These are phyloP conservation scores for Drosophila sturtevanti DNA, from an alignment of 1,140 invertebrate genomes.

Conservation along the genomic window DNA sequence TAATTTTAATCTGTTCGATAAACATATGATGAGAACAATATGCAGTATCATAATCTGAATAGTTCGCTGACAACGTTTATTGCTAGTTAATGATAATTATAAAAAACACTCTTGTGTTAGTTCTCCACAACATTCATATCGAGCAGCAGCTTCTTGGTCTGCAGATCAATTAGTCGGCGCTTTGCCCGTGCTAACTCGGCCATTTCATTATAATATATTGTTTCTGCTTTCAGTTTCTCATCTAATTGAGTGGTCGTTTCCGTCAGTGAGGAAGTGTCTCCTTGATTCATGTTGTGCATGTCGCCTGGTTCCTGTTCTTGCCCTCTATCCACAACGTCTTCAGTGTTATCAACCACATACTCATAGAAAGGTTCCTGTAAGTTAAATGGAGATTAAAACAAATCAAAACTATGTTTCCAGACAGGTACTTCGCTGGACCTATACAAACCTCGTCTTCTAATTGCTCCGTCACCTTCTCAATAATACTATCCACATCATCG, in stretches of 20 bases:
- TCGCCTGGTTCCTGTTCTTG: constrained; percentile 47
- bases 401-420: neutral
- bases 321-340: constrained; percentile 39
- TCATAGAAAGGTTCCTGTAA: constrained; percentile 69
- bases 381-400: constrained; percentile 38
- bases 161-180: constrained; percentile 64
- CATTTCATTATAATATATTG: constrained; percentile 79
- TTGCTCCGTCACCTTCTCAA: constrained; percentile 67
- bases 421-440: neutral
- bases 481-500: constrained; percentile 70
- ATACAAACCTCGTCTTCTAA: constrained; percentile 62
- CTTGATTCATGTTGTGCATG: constrained; percentile 33
- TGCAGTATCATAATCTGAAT: constrained; percentile 2
- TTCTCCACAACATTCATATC: constrained; percentile 68
- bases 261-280: constrained; percentile 42
- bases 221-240: constrained; percentile 75
- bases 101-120: constrained; percentile 3
- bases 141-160: constrained; percentile 66
- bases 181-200: constrained; percentile 73
- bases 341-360: constrained; percentile 65
- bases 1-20: neutral
- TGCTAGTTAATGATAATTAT: constrained; percentile 5
- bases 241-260: constrained; percentile 63
- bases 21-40: neutral
- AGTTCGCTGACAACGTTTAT: neutral